Conservation (phyloP, 1,140 invertebrate genomes). For the Hermatobates lingyangjiaoensis region DNA sequence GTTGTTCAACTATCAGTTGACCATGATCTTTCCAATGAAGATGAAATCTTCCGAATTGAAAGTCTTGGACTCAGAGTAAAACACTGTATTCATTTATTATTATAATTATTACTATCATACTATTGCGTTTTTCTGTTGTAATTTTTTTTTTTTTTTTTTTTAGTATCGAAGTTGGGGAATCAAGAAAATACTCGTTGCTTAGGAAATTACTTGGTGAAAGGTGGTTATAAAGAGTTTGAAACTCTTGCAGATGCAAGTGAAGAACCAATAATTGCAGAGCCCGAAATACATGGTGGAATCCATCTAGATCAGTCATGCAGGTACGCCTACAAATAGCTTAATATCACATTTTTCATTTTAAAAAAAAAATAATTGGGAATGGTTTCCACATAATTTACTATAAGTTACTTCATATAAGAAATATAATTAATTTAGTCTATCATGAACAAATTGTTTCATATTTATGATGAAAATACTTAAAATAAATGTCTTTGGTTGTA, state of each 20-base stretch:
- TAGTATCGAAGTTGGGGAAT: constrained; percentile 43
- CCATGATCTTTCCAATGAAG: constrained; percentile 66
- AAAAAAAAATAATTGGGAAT: too few species aligned
- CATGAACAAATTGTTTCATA: too few species aligned
- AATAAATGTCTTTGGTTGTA: too few species aligned
- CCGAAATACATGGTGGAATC: constrained; percentile 63
- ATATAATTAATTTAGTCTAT: too few species aligned
- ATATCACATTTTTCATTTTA: too few species aligned
- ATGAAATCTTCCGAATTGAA: constrained; percentile 53
- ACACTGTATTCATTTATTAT: constrained; percentile 30
- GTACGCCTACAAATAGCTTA: too few species aligned
- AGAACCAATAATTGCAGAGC: constrained; percentile 67
- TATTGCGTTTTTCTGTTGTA: not conserved
- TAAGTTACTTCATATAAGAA: too few species aligned
- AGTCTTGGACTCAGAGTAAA: constrained; percentile 51
- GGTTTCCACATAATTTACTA: too few species aligned
- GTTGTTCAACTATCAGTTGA: constrained; percentile 65
- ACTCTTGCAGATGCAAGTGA: constrained; percentile 39
- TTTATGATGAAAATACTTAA: too few species aligned
- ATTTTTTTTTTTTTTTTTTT: constrained; percentile 10
- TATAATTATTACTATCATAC: not conserved
- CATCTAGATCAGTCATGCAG: constrained; percentile 57
- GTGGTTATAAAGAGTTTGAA: constrained; percentile 66
- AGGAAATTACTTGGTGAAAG: constrained; percentile 79
- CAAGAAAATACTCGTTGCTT: constrained; percentile 59